Conservation (phyloP, 2,797 vertebrate genomes). For the Okamejei kenojei region DNA sequence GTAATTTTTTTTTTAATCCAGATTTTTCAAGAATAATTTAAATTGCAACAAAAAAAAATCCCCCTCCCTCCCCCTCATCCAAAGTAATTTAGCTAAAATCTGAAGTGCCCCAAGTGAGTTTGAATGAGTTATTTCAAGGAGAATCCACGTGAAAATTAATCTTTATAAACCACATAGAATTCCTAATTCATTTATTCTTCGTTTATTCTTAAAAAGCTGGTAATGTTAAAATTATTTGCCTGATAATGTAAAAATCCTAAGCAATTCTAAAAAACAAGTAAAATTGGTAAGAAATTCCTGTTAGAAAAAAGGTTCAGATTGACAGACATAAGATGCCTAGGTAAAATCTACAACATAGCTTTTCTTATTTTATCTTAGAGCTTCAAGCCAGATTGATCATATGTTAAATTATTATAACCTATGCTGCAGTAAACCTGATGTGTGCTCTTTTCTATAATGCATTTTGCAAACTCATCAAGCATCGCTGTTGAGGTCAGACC, state of each 20-base stretch:
- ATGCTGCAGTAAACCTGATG: not conserved
- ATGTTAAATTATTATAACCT: not conserved
- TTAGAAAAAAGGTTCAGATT: not conserved
- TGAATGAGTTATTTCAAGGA: not conserved
- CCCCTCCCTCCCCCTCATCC: no score
- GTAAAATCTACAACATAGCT: not conserved
- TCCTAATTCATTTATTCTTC: not conserved
- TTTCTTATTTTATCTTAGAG: not conserved
- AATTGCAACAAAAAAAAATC: not conserved
- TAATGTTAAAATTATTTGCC: not conserved
- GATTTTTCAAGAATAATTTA: conserved; percentile 42
- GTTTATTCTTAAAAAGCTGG: not conserved
- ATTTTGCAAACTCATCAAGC: not conserved
- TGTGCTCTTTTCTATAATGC: not conserved
- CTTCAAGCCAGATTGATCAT: not conserved
- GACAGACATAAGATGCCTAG: not conserved
- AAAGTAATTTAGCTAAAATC: not conserved
- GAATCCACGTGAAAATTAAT: not conserved
- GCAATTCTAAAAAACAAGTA: not conserved
- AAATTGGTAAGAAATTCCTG: not conserved
- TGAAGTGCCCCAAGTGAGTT: not conserved
- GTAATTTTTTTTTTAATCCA: conserved; percentile 39
- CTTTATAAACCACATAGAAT: not conserved
- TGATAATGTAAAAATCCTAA: not conserved
- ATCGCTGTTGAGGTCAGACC: not conserved